Evolutionary conservation across 2,888 invertebrate genomes (phyloP).

Genomic region (Adineta ricciae): DNA sequence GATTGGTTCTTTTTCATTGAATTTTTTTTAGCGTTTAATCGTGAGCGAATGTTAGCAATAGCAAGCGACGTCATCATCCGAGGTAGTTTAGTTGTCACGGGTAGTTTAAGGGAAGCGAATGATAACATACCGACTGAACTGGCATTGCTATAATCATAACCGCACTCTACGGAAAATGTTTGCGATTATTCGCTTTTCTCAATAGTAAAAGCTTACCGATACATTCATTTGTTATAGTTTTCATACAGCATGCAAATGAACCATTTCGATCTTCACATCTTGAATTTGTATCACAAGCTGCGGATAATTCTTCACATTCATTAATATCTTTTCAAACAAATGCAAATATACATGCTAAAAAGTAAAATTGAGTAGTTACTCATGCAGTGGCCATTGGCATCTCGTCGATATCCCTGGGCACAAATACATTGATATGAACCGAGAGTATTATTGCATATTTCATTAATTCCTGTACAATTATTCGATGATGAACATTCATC

Average conservation of each 20-base stretch:
- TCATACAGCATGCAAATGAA: not conserved
- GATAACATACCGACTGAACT: not conserved
- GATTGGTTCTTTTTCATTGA: not conserved
- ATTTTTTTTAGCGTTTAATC: not conserved
- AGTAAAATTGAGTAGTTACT: too few relatives aligned
- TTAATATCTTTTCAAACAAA: not conserved
- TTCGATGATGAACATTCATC: not conserved
- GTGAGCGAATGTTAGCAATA: not conserved
- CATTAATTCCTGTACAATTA: not conserved
- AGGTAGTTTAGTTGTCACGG: not conserved
- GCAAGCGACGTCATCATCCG: not conserved
- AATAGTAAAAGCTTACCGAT: not conserved
- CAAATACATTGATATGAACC: not conserved
- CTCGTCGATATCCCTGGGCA: not conserved
- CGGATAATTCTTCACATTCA: not conserved
- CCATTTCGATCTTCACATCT: conserved; percentile 3
- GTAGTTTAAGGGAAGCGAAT: not conserved
- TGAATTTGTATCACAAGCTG: not conserved
- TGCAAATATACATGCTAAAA: too few relatives aligned
- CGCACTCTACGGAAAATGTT: not conserved
- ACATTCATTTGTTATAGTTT: not conserved
- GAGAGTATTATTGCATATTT: not conserved
- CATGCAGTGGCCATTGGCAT: not conserved
- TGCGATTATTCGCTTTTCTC: not conserved
- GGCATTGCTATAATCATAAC: not conserved